phyloP scores from a whole-genome alignment of 2,113 vertebrate species.

The Ondatra zibethicus region DNA sequence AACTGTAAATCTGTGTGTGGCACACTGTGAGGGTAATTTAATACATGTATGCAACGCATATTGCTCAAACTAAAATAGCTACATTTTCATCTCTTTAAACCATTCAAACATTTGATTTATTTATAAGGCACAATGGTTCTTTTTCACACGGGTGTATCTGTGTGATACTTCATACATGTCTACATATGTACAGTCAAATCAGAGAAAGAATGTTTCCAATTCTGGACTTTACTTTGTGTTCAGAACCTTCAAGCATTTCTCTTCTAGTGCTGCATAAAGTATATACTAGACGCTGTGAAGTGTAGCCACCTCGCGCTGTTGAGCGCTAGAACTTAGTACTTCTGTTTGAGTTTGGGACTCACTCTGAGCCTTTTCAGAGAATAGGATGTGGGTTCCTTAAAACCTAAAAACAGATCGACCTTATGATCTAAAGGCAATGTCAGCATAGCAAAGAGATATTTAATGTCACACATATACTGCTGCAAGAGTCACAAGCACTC shows the following conservation, averaged over 20 bases:
- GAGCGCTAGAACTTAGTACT: neutral
- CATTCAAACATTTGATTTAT: neutral
- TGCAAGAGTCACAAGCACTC: neutral
- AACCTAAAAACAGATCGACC: neutral
- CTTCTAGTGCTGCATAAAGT: neutral
- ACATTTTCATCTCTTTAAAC: neutral
- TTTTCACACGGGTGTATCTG: neutral
- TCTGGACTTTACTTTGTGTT: neutral
- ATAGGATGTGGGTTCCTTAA: neutral
- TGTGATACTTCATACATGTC: neutral
- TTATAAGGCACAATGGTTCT: neutral
- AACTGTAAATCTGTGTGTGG: neutral
- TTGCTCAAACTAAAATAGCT: neutral
- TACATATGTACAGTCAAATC: neutral
- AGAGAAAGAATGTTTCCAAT: neutral
- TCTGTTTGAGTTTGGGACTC: neutral
- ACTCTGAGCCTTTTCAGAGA: neutral
- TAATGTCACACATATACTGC: neutral
- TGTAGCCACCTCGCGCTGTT: too few relatives aligned
- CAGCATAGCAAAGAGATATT: neutral
- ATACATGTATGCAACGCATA: neutral
- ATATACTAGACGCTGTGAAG: neutral
- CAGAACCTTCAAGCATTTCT: neutral
- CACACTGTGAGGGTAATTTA: neutral
- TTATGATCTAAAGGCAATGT: neutral